Conservation (phyloP, 2,888 invertebrate species). For the Anodontia alba region DNA sequence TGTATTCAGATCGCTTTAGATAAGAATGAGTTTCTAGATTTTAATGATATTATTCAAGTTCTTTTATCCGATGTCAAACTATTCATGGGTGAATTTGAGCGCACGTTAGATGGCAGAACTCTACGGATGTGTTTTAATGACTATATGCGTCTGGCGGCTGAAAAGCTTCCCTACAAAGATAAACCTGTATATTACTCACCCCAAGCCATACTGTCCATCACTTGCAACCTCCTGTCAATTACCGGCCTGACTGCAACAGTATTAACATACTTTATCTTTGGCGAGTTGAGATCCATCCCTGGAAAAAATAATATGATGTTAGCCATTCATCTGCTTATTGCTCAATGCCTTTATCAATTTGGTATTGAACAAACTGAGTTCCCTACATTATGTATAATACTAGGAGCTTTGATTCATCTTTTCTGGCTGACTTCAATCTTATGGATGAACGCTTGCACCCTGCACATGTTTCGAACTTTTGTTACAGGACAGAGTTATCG, state of each 20-base stretch:
- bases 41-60: slow-evolving; percentile 37
- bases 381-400: slow-evolving; percentile 41
- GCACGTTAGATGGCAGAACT: slow-evolving; percentile 3
- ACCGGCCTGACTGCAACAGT: slow-evolving; percentile 42
- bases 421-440: slow-evolving; percentile 61
- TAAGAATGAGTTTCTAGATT: slow-evolving; percentile 39
- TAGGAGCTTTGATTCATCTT: slow-evolving; percentile 54
- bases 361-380: slow-evolving; percentile 49
- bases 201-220: slow-evolving; percentile 50
- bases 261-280: slow-evolving; percentile 52
- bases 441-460: slow-evolving; percentile 65
- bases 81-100: slow-evolving; percentile 36
- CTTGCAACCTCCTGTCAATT: slow-evolving; percentile 56
- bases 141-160: slow-evolving; percentile 36
- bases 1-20: slow-evolving; percentile 44
- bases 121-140: slow-evolving; percentile 45
- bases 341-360: slow-evolving; percentile 58
- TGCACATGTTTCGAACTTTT: slow-evolving; percentile 64
- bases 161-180: slow-evolving; percentile 24
- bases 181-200: slow-evolving; percentile 28
- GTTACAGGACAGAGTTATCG: slow-evolving; percentile 60
- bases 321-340: slow-evolving; percentile 47
- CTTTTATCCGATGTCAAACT: slow-evolving; percentile 35
- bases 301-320: slow-evolving; percentile 64
- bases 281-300: slow-evolving; percentile 54